Base-by-base conservation (phyloP, 1,140 invertebrate genomes). In the Orchesella cincta region DNA sequence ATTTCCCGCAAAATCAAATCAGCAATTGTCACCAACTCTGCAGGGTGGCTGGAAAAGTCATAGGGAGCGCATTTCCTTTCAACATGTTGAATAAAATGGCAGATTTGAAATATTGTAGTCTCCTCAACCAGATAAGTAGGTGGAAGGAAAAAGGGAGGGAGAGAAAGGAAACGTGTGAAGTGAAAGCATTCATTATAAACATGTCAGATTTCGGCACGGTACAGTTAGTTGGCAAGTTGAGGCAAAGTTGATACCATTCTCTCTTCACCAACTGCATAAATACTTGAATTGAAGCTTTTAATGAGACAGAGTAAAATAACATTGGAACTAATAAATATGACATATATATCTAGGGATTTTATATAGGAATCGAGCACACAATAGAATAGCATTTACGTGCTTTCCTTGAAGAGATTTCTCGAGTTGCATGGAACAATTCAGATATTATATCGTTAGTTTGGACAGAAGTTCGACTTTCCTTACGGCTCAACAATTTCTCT, bases 151-250 rank as follows among this genome's bases (percentile, higher is more conserved):
- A 3, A 57, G 23, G 14, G 3, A 57, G 23, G 52, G 23, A 18
- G 39, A 8, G 23, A 57, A 26, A 57, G 52, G 52, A 57, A 57
- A 57, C 52, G 52, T 46, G n/a, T 57, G 23, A 57, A 57, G 52
- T 57, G 52, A 57, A 57, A 57, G 52, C 52, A 57, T 57, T 57
- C 52, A 57, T 57, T 57, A 57, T 26, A 57, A 26, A 57, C 3
- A 57, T 57, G 52, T 57, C 52, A 57, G 52, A 46, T 46, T 46
- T 20, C n/a, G n/a, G n/a, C n/a, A n/a, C n/a, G n/a, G n/a, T n/a
- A n/a, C n/a, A n/a, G n/a, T n/a, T n/a, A n/a, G 39, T 8, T 46
- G 39, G 8, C 8, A 46, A 46, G 39, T 46, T 8, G 39, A 46
- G 39, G 20, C 8, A 46, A 46, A 46, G 39, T 46, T 46, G 39